phyloP scores from a whole-genome alignment of 2,113 vertebrate genomes.

The Plotosus lineatus region DNA sequence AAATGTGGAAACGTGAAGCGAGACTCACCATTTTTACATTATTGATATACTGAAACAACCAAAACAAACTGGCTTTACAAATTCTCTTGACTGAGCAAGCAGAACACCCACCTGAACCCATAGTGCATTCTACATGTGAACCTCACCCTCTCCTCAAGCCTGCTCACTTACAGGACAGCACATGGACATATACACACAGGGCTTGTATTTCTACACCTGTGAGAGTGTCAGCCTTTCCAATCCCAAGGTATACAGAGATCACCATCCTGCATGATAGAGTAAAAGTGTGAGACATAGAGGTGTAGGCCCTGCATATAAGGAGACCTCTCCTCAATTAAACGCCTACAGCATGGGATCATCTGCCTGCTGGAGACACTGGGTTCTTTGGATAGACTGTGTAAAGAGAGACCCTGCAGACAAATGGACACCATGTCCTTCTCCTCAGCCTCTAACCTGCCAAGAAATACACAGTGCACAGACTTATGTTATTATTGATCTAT shows the following conservation, averaged over 20 bases:
- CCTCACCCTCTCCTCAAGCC: not conserved
- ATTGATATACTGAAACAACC: not conserved
- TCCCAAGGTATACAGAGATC: constrained; percentile 96
- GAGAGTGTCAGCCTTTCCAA: constrained; percentile 80
- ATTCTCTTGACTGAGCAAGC: not conserved
- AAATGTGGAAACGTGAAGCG: not conserved
- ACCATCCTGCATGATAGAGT: constrained; percentile 93
- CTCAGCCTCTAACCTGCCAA: constrained; percentile 79
- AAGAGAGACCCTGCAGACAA: constrained; percentile 76
- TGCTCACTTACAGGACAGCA: not conserved
- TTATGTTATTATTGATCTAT: not conserved
- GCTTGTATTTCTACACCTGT: not conserved
- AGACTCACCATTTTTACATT: not conserved
- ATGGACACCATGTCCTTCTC: constrained; percentile 74
- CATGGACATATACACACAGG: not conserved
- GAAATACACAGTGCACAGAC: constrained; percentile 16
- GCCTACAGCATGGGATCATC: constrained; percentile 85
- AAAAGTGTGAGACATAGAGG: constrained; percentile 87
- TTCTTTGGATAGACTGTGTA: constrained; percentile 86
- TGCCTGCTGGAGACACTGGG: constrained; percentile 84
- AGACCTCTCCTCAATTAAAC: constrained; percentile 76
- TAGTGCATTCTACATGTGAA: constrained; percentile 29
- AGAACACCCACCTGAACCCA: not conserved
- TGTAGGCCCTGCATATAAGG: constrained; percentile 82
- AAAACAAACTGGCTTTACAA: not conserved